Evolutionary conservation across 1,140 invertebrate species (phyloP).

Genomic region (Trichogramma pretiosum): DNA sequence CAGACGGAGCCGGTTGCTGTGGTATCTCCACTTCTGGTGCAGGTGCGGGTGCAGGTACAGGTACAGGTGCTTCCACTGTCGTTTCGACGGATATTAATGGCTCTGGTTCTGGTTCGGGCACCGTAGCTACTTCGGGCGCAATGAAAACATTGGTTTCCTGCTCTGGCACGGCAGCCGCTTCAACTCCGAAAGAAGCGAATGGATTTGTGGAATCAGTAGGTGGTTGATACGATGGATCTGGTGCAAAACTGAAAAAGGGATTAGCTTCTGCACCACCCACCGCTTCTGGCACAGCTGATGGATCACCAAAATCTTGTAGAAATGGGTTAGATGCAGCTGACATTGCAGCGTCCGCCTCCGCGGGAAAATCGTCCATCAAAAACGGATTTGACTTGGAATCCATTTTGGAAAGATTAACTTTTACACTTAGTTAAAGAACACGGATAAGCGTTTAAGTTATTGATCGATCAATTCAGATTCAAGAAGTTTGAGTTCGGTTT

Average conservation of each 20-base stretch:
- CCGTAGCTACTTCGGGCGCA: conserved; percentile 21
- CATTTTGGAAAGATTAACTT: conserved; percentile 42
- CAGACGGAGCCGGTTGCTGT: conserved; percentile 22
- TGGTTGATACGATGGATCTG: conserved; percentile 32
- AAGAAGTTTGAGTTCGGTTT: conserved; percentile 52
- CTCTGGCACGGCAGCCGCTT: conserved; percentile 18
- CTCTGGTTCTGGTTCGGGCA: conserved; percentile 10
- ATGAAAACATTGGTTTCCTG: conserved; percentile 13
- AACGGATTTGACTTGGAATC: conserved; percentile 62
- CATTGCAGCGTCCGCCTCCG: conserved; percentile 31
- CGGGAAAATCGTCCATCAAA: conserved; percentile 56
- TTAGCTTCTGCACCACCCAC: conserved; percentile 36
- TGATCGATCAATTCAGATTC: conserved; percentile 47
- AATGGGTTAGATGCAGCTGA: conserved; percentile 62
- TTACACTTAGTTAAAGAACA: conserved; percentile 12
- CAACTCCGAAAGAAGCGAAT: conserved; percentile 47
- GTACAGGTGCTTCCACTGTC: not conserved
- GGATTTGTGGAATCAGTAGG: conserved; percentile 48
- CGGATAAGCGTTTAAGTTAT: too few species aligned
- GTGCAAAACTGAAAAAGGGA: conserved; percentile 55
- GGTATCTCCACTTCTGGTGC: conserved; percentile 33
- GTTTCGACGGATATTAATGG: conserved; percentile 7
- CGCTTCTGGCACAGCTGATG: conserved; percentile 17
- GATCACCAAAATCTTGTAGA: conserved; percentile 49
- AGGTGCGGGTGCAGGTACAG: not conserved